A percentile compares a stretch with the other conserved stretches of the same genome.
Evolutionary conservation across 2,888 invertebrate genomes (phyloP).

Genomic region (Acrobasis consociella): DNA sequence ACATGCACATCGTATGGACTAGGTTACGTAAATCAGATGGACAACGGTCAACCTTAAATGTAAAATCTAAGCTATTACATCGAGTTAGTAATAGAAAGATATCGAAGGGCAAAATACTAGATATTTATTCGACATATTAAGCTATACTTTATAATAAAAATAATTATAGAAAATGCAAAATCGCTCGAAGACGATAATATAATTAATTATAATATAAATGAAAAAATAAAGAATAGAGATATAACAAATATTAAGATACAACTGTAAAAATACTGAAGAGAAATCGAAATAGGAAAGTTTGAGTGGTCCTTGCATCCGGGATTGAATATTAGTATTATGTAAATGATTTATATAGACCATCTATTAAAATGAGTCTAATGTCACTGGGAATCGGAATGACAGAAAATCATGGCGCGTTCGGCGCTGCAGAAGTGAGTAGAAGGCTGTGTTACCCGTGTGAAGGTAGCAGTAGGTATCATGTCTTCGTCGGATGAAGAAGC

Average conservation of each 20-base stretch:
- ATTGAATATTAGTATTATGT: conserved; percentile 37
- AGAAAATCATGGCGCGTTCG: conserved; percentile 27
- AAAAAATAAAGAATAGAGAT: conserved; percentile 49
- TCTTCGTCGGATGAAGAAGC: conserved; percentile 61
- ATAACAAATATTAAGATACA: conserved; percentile 44
- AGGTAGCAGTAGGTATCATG: conserved; percentile 34
- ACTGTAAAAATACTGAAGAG: conserved; percentile 52
- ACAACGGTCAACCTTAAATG: conserved; percentile 67
- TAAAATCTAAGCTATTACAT: conserved; percentile 75
- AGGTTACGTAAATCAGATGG: conserved; percentile 59
- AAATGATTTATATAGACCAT: conserved; percentile 33
- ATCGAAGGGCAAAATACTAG: conserved; percentile 61
- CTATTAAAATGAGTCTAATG: conserved; percentile 26
- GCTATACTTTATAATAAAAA: conserved; percentile 52
- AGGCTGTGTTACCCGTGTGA: conserved; percentile 9
- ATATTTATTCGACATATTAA: conserved; percentile 53
- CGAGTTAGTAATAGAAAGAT: conserved; percentile 69
- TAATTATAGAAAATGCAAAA: conserved; percentile 54
- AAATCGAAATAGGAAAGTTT: conserved; percentile 84
- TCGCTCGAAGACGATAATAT: conserved; percentile 51
- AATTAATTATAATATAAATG: conserved; percentile 46
- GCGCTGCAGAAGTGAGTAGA: conserved; percentile 24
- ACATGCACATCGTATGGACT: conserved; percentile 67
- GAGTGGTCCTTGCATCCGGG: conserved; percentile 90
- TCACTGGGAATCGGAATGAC: conserved; percentile 30